Conservation (phyloP, 1,140 invertebrate species). For the Sesamia nonagrioides region DNA sequence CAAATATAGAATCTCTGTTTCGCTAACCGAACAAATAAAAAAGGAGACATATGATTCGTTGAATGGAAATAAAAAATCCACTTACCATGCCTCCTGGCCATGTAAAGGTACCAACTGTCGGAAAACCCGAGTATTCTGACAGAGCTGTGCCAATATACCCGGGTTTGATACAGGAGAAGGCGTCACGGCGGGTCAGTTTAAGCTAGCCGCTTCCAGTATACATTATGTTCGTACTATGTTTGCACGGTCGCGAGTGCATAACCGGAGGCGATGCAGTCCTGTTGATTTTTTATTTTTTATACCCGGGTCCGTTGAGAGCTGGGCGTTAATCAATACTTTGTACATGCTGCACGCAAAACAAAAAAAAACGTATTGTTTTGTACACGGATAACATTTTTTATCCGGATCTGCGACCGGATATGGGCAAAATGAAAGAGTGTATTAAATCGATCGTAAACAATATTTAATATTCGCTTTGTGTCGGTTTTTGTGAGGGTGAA, state of each 20-base stretch:
- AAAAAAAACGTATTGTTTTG: constrained; percentile 52
- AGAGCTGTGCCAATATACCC: constrained; percentile 13
- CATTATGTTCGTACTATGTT: constrained; percentile 53
- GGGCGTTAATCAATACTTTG: constrained; percentile 68
- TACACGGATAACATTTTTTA: constrained; percentile 55
- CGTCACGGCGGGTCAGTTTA: constrained; percentile 26
- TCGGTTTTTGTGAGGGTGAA: constrained; percentile 36
- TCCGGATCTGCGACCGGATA: constrained; percentile 47
- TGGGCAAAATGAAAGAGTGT: constrained; percentile 46
- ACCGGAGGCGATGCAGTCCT: constrained; percentile 61
- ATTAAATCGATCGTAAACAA: constrained; percentile 45
- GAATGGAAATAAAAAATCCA: constrained; percentile 55
- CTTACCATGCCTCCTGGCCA: constrained; percentile 49
- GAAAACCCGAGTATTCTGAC: constrained; percentile 24
- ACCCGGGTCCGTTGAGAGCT: constrained; percentile 55
- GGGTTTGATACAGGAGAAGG: not conserved
- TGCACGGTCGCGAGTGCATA: constrained; percentile 56
- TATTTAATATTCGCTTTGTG: constrained; percentile 47
- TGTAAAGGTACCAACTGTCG: constrained; percentile 46
- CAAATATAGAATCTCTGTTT: constrained; percentile 21
- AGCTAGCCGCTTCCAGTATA: constrained; percentile 52
- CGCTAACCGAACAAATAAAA: constrained; percentile 45
- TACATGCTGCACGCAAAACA: constrained; percentile 51
- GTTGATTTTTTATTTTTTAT: constrained; percentile 66
- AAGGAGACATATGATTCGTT: constrained; percentile 49